These are phyloP conservation scores for Molanna angustata DNA, from an alignment of 2,888 invertebrate genomes.

Conservation along the genomic window DNA sequence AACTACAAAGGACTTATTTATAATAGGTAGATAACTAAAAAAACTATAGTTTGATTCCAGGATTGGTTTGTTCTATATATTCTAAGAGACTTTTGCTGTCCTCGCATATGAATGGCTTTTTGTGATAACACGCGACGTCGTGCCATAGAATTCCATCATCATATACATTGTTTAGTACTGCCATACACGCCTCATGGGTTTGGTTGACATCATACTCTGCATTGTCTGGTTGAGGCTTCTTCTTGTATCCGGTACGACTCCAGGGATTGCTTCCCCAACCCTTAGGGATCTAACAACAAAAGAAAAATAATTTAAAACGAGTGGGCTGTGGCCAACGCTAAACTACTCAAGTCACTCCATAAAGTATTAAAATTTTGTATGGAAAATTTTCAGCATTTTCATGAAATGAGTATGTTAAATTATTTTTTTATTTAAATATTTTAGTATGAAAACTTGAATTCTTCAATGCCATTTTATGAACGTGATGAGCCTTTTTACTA, in stretches of 20 bases:
- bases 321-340: no score
- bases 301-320: no score
- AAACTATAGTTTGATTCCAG: constrained; percentile 9
- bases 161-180: constrained; percentile 48
- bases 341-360: no score
- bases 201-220: constrained; percentile 44
- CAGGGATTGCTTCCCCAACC: constrained; percentile 41
- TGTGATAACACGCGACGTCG: constrained; percentile 47
- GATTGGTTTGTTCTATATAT: constrained; percentile 36
- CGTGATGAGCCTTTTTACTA: no score
- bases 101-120: constrained; percentile 49
- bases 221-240: constrained; percentile 46
- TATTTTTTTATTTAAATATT: no score
- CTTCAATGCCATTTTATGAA: no score
- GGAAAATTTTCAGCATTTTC: no score
- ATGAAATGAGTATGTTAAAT: no score
- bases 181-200: constrained; percentile 46
- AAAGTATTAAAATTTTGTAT: no score
- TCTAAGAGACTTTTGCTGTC: constrained; percentile 45
- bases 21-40: not conserved
- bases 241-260: constrained; percentile 45
- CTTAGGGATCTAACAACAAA: constrained; percentile 30
- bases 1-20: no score
- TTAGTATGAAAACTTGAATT: no score
- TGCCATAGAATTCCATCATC: constrained; percentile 48